A percentile compares a stretch with the other conserved stretches of the same genome.
phyloP scores from a whole-genome alignment of 2,113 vertebrate species.

The Corythaeola cristata region DNA sequence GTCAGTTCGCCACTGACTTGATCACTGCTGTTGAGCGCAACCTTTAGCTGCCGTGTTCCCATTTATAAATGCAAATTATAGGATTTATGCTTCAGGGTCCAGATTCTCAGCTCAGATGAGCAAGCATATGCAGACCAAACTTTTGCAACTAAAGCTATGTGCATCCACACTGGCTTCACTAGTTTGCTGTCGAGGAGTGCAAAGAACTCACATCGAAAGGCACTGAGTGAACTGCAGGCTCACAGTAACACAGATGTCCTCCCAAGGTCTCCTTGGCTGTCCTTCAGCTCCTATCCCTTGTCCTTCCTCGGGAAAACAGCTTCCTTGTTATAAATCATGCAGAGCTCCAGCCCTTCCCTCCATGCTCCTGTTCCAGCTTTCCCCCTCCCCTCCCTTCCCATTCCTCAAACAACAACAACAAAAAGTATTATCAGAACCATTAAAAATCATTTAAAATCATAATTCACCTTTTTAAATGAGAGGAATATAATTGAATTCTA shows the following conservation, averaged over 20 bases:
- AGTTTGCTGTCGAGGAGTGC: not conserved
- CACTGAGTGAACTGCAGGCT: not conserved
- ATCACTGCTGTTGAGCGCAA: not conserved
- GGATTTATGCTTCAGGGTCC: not conserved
- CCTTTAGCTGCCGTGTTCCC: not conserved
- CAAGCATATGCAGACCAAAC: not conserved
- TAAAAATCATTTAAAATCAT: not conserved
- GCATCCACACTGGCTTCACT: not conserved
- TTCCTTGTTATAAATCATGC: constrained; percentile 1
- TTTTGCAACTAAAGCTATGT: not conserved
- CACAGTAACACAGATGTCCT: not conserved
- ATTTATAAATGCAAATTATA: not conserved
- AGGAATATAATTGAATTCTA: not conserved
- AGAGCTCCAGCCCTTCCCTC: not conserved
- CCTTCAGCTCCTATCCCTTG: constrained; percentile 23
- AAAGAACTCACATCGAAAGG: not conserved
- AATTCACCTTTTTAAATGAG: not conserved
- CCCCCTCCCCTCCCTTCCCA: not conserved
- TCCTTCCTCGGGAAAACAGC: not conserved
- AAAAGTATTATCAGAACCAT: not conserved
- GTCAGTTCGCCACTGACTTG: not conserved
- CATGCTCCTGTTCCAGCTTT: not conserved
- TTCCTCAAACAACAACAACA: not conserved
- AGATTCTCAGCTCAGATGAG: not conserved
- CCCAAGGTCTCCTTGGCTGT: constrained; percentile 24